Evolutionary conservation across 2,888 invertebrate species (phyloP).

Genomic region (Euspilapteryx auroguttella): DNA sequence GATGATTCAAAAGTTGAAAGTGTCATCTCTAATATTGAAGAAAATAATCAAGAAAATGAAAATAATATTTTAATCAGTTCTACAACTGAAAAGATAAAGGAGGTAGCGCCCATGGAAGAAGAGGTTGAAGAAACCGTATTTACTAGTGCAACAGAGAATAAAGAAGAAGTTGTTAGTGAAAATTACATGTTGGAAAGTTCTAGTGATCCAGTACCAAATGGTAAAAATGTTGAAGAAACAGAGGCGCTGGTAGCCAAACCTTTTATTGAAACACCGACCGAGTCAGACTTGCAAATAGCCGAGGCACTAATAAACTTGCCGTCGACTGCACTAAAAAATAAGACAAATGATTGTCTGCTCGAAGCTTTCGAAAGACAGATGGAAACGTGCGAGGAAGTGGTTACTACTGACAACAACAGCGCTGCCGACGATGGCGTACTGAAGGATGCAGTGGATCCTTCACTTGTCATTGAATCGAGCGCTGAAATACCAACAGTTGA

Average conservation of each 20-base stretch:
- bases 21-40: conserved; percentile 4
- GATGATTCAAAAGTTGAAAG: conserved; percentile 40
- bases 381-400: too few species aligned
- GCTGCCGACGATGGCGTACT: background rate
- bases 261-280: conserved; percentile 19
- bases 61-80: too few species aligned
- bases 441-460: conserved; percentile 8
- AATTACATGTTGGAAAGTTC: background rate
- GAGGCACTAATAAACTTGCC: conserved; percentile 50
- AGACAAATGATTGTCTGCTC: background rate
- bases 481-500: conserved; percentile 13
- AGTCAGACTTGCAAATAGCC: conserved; percentile 52
- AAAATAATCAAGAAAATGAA: conserved; percentile 2
- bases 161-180: background rate
- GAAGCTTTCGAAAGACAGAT: too few species aligned
- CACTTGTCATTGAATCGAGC: conserved; percentile 6
- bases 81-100: too few species aligned
- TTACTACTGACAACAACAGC: background rate
- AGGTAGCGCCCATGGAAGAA: too few species aligned
- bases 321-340: conserved; percentile 27
- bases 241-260: background rate
- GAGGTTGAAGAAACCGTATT: conserved; percentile 7
- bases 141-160: background rate
- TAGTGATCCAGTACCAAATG: background rate
- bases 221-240: background rate